These are phyloP conservation scores for Heliconius sara DNA, from an alignment of 2,888 invertebrate genomes.

Conservation along the genomic window DNA sequence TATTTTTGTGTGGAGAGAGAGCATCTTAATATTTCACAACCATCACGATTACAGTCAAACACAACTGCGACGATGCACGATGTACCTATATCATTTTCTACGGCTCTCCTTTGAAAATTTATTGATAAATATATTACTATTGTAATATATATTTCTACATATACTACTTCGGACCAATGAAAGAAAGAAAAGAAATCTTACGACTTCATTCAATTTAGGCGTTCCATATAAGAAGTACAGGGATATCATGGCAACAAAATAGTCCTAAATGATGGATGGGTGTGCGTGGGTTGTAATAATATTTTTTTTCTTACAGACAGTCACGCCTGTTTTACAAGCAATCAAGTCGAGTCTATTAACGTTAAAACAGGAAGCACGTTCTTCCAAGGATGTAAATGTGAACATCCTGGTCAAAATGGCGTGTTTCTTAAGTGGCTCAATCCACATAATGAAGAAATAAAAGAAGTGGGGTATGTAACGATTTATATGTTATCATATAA, in stretches of 20 bases:
- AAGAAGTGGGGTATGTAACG: slow-evolving; percentile 61
- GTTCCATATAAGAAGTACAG: background rate
- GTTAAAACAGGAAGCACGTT: slow-evolving; percentile 60
- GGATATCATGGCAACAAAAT: slow-evolving; percentile 21
- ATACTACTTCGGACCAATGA: background rate
- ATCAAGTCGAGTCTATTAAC: slow-evolving; percentile 50
- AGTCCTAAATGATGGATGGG: slow-evolving; percentile 42
- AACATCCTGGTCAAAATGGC: slow-evolving; percentile 53
- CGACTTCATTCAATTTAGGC: background rate
- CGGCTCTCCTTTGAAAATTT: too few species aligned
- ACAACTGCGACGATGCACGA: too few species aligned
- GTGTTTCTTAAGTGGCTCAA: slow-evolving; percentile 64
- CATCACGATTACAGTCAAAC: too few species aligned
- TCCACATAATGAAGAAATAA: slow-evolving; percentile 55
- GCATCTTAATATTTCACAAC: too few species aligned
- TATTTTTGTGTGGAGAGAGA: too few species aligned
- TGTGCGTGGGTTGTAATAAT: slow-evolving; percentile 41
- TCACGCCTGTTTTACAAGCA: slow-evolving; percentile 61
- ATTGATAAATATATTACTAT: too few species aligned
- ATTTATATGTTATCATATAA: slow-evolving; percentile 5
- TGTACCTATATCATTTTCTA: too few species aligned
- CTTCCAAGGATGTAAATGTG: slow-evolving; percentile 67
- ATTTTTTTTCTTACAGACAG: slow-evolving; percentile 59
- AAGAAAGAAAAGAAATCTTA: background rate
- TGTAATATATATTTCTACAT: background rate